Base-by-base conservation (phyloP, 2,113 vertebrate genomes). In the Pelecanus crispus region DNA sequence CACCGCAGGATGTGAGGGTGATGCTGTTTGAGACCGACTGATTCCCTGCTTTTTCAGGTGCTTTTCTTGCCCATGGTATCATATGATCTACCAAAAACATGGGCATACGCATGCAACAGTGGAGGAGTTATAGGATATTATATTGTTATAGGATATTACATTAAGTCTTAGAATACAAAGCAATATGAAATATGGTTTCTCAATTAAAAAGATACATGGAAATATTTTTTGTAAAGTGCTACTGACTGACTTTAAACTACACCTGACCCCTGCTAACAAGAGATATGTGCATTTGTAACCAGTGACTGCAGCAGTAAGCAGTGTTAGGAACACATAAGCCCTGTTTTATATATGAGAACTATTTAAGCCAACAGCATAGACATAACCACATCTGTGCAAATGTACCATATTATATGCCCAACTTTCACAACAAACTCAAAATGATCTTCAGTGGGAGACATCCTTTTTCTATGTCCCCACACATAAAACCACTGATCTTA, bases 41-140 rank as follows among this genome's bases (percentile, higher is more conserved):
- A 50, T 55, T 44, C 50, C 13, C 24, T 42, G 31, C 17, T 71
- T 62, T 45, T 74, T 42, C 1, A 0, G 5, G 4, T 40, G 17
- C 25, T 85, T 72, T 84, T 72, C 38, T 67, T 84, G 68, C 36
- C 38, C 22, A 17, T 9, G 21, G 10, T 31, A 73, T 32, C 28
- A 19, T 9, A 29, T 3, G 18, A 36, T n/a, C 70, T 78, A n/a
- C 56, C 3, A 2, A 79, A 90, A 92, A 82, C 13, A 8, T 16
- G 34, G 40, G 29, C 7, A 9, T 36, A 7, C 12, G 29, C 0
- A 0, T 72, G 75, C 26, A 61, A 40, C 44, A 75, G 40, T n/a
- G 31, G 31, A 92, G 26, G 38, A 66, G 42, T 38, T 31, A 29
- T 2, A 49, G 34, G 31, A 17, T 40, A 24, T 52, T 21, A 34